phyloP scores from a whole-genome alignment of 2,113 vertebrate species.

The Hemiprocne comata region DNA sequence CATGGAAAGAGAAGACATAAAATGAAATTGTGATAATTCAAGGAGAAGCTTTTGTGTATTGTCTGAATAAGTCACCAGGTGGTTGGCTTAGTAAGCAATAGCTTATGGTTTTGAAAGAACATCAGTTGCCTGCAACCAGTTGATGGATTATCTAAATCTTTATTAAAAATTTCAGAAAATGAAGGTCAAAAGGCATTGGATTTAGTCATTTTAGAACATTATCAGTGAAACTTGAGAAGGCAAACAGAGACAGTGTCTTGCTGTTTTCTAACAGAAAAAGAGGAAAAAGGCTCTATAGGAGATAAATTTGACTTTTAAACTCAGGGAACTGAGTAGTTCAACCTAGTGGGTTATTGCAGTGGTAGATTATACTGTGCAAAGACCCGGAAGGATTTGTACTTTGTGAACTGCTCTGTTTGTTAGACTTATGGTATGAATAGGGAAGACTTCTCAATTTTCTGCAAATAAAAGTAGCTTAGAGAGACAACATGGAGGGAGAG shows the following conservation, averaged over 20 bases:
- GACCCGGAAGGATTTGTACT: neutral
- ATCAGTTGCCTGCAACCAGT: neutral
- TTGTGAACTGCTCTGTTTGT: neutral
- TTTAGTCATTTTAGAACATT: neutral
- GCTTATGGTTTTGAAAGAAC: neutral
- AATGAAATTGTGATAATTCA: rapidly evolving
- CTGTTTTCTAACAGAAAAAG: neutral
- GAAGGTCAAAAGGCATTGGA: rapidly evolving
- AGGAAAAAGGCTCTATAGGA: neutral
- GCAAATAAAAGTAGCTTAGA: neutral
- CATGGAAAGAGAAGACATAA: neutral
- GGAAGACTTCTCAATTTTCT: neutral
- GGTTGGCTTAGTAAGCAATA: neutral
- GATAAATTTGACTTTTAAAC: neutral
- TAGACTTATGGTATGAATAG: neutral
- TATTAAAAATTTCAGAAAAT: neutral
- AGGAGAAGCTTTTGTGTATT: neutral
- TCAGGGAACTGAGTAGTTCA: neutral
- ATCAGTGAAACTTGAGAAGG: neutral
- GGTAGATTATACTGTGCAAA: neutral
- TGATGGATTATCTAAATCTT: neutral
- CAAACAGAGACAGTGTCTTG: neutral
- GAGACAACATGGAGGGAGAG: neutral
- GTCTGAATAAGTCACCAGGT: neutral
- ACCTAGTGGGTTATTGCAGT: neutral